Evolutionary conservation across 2,797 vertebrate genomes (phyloP), one percentile per base, ranked within the genome.

Genomic region (Acipenser transmontanus): DNA sequence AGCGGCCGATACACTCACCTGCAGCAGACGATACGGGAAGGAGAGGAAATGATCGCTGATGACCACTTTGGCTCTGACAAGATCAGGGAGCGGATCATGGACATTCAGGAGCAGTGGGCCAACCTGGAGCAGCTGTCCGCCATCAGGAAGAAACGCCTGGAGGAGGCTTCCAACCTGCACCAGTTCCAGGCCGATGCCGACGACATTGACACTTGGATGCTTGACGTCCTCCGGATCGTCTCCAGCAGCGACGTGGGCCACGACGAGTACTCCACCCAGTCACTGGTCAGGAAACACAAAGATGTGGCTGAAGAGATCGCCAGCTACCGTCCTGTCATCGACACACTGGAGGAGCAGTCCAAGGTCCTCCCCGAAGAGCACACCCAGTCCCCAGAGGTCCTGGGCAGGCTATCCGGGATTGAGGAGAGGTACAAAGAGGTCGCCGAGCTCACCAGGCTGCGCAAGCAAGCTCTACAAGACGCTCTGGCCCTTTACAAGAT

Each of bases 241-340:
- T 98, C 96, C 77, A 98, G 94, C 72, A 94, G 75, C 0, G 97
- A 99, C 0, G 95, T 98, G 49, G 97, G 97, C 67, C 97, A 99
- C 0, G 95, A 99, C 4, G 97, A 98, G 77, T 99, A 95, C 84
- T 99, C 97, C 71, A 92, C 97, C 0, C 97, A 98, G 83, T 91
- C 97, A 7, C 87, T 99, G 85, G 95, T 97, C 63, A 98, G 92
- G 88, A 99, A 99, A 64, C 97, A 99, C 88, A 98, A 99, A 73
- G 97, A 98, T 1, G 96, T 97, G 10, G 93, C 94, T 0, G 94
- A 98, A 72, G 97, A 99, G 82, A 95, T 98, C 13, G 76, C 78
- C 70, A 95, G 91, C 85, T 99, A 98, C 82, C 83, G 94, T 66
- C 91, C 94, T 0, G 93, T 89, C 72, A 92, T 99, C 0, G 95